Conservation (phyloP, 2,888 invertebrate genomes). For the Helicoverpa assulta region DNA sequence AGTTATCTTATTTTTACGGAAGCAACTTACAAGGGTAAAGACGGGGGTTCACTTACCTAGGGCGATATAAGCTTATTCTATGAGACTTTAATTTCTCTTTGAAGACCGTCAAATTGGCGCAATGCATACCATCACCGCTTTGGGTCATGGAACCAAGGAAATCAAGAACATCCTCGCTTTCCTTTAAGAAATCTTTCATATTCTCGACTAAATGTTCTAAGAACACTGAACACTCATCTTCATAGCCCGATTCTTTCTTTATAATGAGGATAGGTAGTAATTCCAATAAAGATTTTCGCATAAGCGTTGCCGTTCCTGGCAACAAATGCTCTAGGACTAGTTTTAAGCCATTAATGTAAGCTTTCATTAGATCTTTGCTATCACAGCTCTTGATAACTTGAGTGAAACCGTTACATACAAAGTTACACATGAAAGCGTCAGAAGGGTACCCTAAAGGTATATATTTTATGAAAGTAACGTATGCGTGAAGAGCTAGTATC, state of each 20-base stretch:
- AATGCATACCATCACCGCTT: conserved; percentile 56
- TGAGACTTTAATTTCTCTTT: conserved; percentile 74
- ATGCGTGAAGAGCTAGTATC: conserved; percentile 89
- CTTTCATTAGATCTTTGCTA: conserved; percentile 70
- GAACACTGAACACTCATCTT: conserved; percentile 77
- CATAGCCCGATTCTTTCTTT: conserved; percentile 76
- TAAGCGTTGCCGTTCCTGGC: conserved; percentile 77
- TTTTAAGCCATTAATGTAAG: conserved; percentile 82
- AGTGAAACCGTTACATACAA: conserved; percentile 88
- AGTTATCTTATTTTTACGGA: too few relatives aligned
- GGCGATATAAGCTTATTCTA: conserved; percentile 72
- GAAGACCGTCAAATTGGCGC: conserved; percentile 69
- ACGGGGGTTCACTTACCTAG: conserved; percentile 72
- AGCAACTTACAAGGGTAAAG: too few relatives aligned
- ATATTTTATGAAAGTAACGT: conserved; percentile 86
- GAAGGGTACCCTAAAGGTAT: conserved; percentile 81
- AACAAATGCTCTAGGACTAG: conserved; percentile 81
- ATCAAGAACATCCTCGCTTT: conserved; percentile 84
- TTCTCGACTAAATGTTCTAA: conserved; percentile 89
- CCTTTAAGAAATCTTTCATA: conserved; percentile 81
- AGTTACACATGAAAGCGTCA: conserved; percentile 90
- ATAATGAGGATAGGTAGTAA: conserved; percentile 89
- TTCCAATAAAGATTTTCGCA: conserved; percentile 86
- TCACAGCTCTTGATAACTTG: conserved; percentile 84
- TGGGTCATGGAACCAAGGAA: conserved; percentile 72